Evolutionary conservation across 1,140 invertebrate species (phyloP), one percentile per base, ranked within the genome.

Genomic region (Drosophila littoralis): DNA sequence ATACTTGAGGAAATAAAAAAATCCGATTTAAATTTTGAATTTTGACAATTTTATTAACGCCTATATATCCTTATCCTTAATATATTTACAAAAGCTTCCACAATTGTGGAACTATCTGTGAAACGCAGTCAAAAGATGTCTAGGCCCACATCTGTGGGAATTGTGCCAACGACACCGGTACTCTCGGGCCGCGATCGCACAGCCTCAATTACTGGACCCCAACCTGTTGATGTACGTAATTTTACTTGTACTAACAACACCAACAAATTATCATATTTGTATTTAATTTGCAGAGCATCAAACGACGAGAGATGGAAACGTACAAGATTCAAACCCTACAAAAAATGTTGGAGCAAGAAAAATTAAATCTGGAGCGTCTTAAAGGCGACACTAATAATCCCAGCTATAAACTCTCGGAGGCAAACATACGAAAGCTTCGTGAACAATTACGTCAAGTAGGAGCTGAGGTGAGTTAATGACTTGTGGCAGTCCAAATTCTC

Each of bases 171-270:
- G 12, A 92, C 91, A 6, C 90, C 92, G 6, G 69, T 92, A 35
- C 71, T 91, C n/a, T 91, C 90, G 5, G 83, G 83, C 46, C 68
- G 92, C 6, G 91, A 92, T 86, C 85, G 91, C 2, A 92, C 91
- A 1, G 86, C 89, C 8, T 93, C 94, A 36, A 98, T 98, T 75
- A 98, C 97, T 12, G 97, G 95, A 12, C 97, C 97, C 5, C 95
- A 97, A 80, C 97, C 97, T 71, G 97, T 98, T 81, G 96, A 98
- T 93, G 97, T 98, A 93, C 95, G 83, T 50, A 13, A 40, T 2
- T 12, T 6, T 35, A 7, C 9, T 8, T 17, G n/a, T 45, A 28
- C 12, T n/a, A 15, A 7, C 5, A 7, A 8, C 9, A 17, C 33
- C 1, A 7, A 46, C 12, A 52, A 36, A 57, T 42, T 48, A 5